phyloP scores from a whole-genome alignment of 2,888 invertebrate genomes.

The Melanostoma mellinum region DNA sequence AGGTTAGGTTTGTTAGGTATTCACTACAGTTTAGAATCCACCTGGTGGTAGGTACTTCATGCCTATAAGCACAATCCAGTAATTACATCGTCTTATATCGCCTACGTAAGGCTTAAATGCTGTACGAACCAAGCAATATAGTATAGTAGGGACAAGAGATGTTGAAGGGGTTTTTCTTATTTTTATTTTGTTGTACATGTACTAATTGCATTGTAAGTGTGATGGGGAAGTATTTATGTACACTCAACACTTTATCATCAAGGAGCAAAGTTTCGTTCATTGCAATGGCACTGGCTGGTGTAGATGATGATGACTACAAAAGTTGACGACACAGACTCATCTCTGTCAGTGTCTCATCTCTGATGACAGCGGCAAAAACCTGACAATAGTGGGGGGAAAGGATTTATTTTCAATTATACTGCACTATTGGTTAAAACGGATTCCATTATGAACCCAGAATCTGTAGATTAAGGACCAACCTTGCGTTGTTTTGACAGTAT shows the following conservation, averaged over 20 bases:
- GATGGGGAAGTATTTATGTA: slow-evolving; percentile 39
- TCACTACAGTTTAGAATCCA: slow-evolving; percentile 53
- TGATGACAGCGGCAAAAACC: slow-evolving; percentile 29
- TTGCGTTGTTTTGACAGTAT: background rate
- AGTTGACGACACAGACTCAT: slow-evolving; percentile 16
- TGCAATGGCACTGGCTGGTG: slow-evolving; percentile 1
- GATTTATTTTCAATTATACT: slow-evolving; percentile 67
- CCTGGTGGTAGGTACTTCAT: slow-evolving; percentile 34
- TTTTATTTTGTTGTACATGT: slow-evolving; percentile 51
- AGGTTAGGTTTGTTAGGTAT: background rate
- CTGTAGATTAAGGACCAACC: slow-evolving; percentile 20
- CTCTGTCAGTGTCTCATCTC: slow-evolving; percentile 2
- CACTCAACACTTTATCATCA: slow-evolving; percentile 19
- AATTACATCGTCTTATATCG: slow-evolving; percentile 69
- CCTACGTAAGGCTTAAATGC: slow-evolving; percentile 45
- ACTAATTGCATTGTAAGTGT: slow-evolving; percentile 66
- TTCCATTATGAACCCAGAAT: slow-evolving; percentile 14
- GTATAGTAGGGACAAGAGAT: background rate
- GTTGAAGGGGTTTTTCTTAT: background rate
- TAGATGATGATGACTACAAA: slow-evolving; percentile 47
- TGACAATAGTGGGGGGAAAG: slow-evolving; percentile 37
- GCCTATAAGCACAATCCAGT: slow-evolving; percentile 67
- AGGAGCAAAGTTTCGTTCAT: slow-evolving; percentile 42
- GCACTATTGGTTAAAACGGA: slow-evolving; percentile 45
- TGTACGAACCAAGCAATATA: background rate